Evolutionary conservation across 2,797 vertebrate species (phyloP), one percentile per base, ranked within the genome.

Genomic region (Ataeniobius toweri): DNA sequence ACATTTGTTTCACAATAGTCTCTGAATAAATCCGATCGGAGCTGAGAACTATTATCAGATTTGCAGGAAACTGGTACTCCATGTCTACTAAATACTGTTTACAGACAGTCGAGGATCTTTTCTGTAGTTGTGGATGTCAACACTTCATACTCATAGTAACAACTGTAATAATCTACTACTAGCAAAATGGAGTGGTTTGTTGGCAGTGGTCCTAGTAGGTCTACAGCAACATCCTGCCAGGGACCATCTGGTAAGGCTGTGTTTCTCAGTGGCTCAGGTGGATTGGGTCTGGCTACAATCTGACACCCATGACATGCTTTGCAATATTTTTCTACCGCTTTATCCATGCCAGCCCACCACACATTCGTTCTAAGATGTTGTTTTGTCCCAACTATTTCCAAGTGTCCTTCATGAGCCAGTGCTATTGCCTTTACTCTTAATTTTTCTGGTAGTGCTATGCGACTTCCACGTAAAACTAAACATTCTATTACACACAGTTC

Each of bases 401-500:
- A 14, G 14, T 77, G 53, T 77, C 44, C 18, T 50, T 63, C 28
- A 72, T 72, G 46, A 10, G 69, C 76, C 13, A 77, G 7, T 48
- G 9, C 22, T 6, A 39, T 12, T 16, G 44, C 56, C 13, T 1
- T 14, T 22, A n/a, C 20, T 28, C 22, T 50, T 7, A 65, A 46
- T 3, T 16, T 50, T 36, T 71, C 9, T 71, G 41, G 41, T 1
- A 61, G 14, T 1, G 50, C 67, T 10, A 70, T 77, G 6, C 44
- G 12, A 14, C 16, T 61, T 18, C 28, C 68, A 3, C 26, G 3
- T 1, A 63, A 5, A 5, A 77, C 44, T 39, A 71, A 1, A 2
- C 65, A 13, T 22, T 51, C 39, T 0, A 46, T 46, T 1, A 58
- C 51, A 71, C 55, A 71, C 7, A 71, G 22, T 26, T 72, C 7